Evolutionary conservation across 2,888 invertebrate species (phyloP), one percentile per base, ranked within the genome.

Genomic region (Xanthorhoe spadicearia): DNA sequence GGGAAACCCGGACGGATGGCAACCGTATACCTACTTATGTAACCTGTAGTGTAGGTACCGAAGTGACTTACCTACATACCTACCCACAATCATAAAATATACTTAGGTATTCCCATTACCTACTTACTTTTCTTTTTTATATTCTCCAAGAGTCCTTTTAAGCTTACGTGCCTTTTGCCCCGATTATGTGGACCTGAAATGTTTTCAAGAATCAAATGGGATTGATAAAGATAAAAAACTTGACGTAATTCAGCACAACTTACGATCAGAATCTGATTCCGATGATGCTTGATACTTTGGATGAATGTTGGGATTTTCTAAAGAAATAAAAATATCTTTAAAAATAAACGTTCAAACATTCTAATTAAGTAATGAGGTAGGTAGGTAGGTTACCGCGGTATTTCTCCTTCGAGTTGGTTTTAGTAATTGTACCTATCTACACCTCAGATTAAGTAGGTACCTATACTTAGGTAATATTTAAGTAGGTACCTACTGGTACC

Each of bases 51-150:
- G n/a, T 18, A 38, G n/a, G 38, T 28, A 23, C n/a, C n/a, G n/a
- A n/a, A n/a, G n/a, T n/a, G n/a, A n/a, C n/a, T n/a, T n/a, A n/a
- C 35, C n/a, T 55, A 43, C 17, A 1, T 38, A 38, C 9, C 38
- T 9, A 38, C 38, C 9, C 38, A 38, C 2, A 35, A 35, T 35
- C 4, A 35, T 35, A 35, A 7, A 35, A 9, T n/a, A 3, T 38
- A 38, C 10, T 1, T 32, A 32, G 13, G 13, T 46, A 35, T 49
- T 10, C 49, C 50, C 58, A 49, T 58, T 15, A 46, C 46, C n/a
- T 7, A 58, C 66, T 61, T 61, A 66, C 61, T 66, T 61, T 57
- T 66, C 23, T 57, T 53, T 61, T 48, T 66, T 17, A 66, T 18
- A 18, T 57, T 66, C 28, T 48, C 61, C 49, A 58, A 23, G 10